Evolutionary conservation across 2,888 invertebrate genomes (phyloP).

Genomic region (Pseudococcus jackbeardsleyi): DNA sequence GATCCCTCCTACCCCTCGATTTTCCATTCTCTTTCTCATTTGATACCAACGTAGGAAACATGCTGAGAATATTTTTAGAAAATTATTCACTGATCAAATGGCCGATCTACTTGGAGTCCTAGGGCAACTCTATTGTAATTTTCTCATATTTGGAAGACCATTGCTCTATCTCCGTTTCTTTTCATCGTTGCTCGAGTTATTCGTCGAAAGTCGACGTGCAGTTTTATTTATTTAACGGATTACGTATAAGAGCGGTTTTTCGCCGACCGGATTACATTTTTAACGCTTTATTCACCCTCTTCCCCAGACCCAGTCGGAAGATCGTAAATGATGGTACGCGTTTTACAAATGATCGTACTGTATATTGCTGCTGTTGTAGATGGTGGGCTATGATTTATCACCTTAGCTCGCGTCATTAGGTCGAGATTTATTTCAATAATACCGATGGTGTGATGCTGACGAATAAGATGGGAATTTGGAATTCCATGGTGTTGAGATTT

Average conservation of each 20-base stretch:
- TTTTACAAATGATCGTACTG: not conserved
- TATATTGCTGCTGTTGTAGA: too few relatives aligned
- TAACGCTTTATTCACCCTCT: not conserved
- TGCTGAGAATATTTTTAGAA: too few relatives aligned
- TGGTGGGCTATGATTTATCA: not conserved
- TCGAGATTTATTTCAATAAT: slow-evolving; percentile 18
- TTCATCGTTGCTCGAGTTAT: not conserved
- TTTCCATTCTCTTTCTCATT: too few relatives aligned
- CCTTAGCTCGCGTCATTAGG: not conserved
- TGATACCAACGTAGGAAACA: too few relatives aligned
- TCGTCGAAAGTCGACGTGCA: not conserved
- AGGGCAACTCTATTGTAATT: not conserved
- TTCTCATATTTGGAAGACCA: not conserved
- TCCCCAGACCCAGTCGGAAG: too few relatives aligned
- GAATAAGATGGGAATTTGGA: not conserved
- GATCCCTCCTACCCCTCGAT: too few relatives aligned
- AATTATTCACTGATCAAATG: too few relatives aligned
- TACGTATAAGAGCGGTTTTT: slow-evolving; percentile 3
- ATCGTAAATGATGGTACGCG: not conserved
- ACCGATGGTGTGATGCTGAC: not conserved
- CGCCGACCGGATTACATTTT: slow-evolving; percentile 28
- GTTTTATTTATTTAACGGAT: slow-evolving; percentile 16
- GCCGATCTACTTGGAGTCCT: too few relatives aligned
- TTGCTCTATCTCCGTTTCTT: not conserved
- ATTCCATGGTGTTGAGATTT: not conserved